Percentiles rank a stretch among this genome's conserved stretches.
Evolutionary conservation across 1,140 invertebrate species (phyloP).

Genomic region (Diabrotica virgifera): DNA sequence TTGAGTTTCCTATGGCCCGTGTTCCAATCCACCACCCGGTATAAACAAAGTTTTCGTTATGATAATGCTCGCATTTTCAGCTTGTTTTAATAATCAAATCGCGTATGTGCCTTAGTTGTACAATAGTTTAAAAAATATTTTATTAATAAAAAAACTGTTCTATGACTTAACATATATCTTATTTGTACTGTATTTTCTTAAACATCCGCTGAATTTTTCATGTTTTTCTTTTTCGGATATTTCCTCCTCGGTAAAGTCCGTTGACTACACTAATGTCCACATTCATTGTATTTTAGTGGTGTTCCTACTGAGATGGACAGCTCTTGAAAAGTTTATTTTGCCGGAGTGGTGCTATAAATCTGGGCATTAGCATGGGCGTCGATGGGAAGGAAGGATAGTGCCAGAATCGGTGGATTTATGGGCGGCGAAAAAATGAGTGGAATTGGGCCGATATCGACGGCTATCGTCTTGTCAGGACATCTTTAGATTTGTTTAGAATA

Average conservation of each 20-base stretch:
- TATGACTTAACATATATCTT: too few relatives aligned
- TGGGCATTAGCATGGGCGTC: constrained; percentile 11
- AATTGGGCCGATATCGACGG: neutral
- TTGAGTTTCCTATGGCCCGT: too few relatives aligned
- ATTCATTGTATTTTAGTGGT: constrained; percentile 7
- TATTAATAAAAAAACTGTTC: too few relatives aligned
- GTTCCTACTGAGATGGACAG: neutral
- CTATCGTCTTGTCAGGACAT: neutral
- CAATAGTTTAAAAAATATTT: too few relatives aligned
- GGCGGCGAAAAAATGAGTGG: neutral
- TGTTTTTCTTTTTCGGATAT: neutral
- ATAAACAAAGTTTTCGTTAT: too few relatives aligned
- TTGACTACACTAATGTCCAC: neutral
- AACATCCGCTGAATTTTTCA: too few relatives aligned
- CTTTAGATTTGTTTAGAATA: neutral
- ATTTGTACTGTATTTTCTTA: too few relatives aligned
- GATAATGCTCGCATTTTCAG: too few relatives aligned
- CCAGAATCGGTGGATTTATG: neutral
- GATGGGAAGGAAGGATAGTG: neutral
- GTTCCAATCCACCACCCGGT: too few relatives aligned
- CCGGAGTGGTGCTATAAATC: constrained; percentile 4
- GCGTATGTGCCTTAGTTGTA: too few relatives aligned
- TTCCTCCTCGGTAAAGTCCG: neutral
- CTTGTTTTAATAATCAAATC: too few relatives aligned
- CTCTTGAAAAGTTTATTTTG: constrained; percentile 15